Percentiles rank a stretch among this genome's conserved stretches.
Evolutionary conservation across 2,888 invertebrate genomes (phyloP).

Genomic region (Pachycephus smyrnensis): DNA sequence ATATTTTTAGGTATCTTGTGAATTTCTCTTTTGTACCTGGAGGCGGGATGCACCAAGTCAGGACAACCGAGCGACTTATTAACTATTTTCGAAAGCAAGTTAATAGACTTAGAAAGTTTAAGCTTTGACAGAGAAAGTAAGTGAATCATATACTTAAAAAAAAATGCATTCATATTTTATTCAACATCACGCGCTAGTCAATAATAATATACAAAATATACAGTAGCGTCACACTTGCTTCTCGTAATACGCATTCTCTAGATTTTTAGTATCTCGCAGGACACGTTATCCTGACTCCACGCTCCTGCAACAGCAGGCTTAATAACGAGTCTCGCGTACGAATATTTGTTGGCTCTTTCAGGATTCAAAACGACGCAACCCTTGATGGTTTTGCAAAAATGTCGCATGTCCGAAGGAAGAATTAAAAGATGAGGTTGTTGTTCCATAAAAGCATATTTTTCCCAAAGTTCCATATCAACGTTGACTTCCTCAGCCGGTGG

Average conservation of each 20-base stretch:
- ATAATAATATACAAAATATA: neutral
- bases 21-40: neutral
- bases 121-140: neutral
- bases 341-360: constrained; percentile 83
- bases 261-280: constrained; percentile 58
- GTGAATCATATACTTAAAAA: neutral
- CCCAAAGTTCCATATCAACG: constrained; percentile 79
- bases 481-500: constrained; percentile 77
- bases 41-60: neutral
- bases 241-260: constrained; percentile 12
- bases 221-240: neutral
- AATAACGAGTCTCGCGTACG: constrained; percentile 79
- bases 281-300: constrained; percentile 48
- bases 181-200: neutral
- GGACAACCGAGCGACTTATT: neutral
- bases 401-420: constrained; percentile 86
- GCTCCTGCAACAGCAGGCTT: constrained; percentile 25
- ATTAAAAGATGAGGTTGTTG: constrained; percentile 85
- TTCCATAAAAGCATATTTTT: constrained; percentile 78
- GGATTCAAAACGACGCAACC: constrained; percentile 89
- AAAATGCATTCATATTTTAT: neutral
- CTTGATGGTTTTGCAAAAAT: constrained; percentile 82
- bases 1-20: neutral
- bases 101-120: neutral
- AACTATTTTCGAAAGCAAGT: neutral